Evolutionary conservation across 2,113 vertebrate species (phyloP), one percentile per base, ranked within the genome.

Genomic region (Mormoops blainvillei): DNA sequence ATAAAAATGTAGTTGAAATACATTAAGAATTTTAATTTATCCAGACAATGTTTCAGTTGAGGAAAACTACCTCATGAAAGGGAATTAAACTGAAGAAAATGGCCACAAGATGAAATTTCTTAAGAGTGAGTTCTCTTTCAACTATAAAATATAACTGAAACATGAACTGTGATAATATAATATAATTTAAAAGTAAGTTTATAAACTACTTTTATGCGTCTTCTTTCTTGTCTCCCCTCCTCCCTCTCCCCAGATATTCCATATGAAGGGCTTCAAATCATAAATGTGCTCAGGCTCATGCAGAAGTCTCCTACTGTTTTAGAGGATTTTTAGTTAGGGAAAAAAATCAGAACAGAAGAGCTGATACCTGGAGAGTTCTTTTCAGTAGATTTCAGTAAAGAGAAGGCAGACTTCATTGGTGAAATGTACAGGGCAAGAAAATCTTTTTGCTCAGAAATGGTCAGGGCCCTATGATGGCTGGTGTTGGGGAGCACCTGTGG

Each of bases 21-120:
- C 94, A 63, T 97, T 97, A 92, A 94, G 90, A 94, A 95, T 61
- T 80, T 96, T 2, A 91, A 97, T 82, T 31, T 56, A 41, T 91
- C 83, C 82, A 76, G 61, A 92, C 54, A 89, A n/a, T 41, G 43
- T 15, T 87, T 87, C 50, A 91, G 4, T 85, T 45, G 95, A 97
- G 84, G 97, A 94, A 67, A 97, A 52, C 50, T 94, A 61, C 54
- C 61, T 97, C 54, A 76, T 41, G 61, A 85, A 96, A 94, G 76
- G 50, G 77, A 94, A 50, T 87, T 97, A 93, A 78, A 89, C 20
- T 15, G 48, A 87, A 58, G 7, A 90, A 89, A 91, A 89, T 61
- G 45, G 63, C 91, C 78, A 84, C 65, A 70, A 87, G 83, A 93
- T 94, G 41, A 87, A 96, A 86, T 82, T 94, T 24, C 82, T 92